Percentiles rank a stretch among this genome's conserved stretches.
phyloP scores from a whole-genome alignment of 1,140 invertebrate species.

The Hyles vespertilio region DNA sequence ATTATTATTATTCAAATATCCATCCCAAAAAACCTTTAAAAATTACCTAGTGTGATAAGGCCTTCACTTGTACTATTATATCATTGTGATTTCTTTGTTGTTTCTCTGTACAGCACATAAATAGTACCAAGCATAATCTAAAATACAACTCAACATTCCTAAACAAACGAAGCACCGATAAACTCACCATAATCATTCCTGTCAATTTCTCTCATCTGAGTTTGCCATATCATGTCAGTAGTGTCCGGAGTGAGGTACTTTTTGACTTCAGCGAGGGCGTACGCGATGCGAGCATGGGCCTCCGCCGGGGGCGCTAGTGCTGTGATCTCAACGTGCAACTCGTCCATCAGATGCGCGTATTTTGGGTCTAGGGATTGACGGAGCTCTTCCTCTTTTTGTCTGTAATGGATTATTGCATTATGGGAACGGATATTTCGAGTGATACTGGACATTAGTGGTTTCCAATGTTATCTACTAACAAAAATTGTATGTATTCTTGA shows the following conservation, averaged over 20 bases:
- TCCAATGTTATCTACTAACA: too few species aligned
- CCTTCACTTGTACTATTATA: too few species aligned
- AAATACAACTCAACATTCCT: too few species aligned
- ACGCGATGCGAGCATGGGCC: conserved; percentile 93
- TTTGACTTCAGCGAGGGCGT: conserved; percentile 85
- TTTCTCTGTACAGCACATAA: too few species aligned
- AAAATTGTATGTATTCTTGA: too few species aligned
- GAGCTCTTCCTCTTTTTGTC: conserved; percentile 88
- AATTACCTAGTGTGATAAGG: too few species aligned
- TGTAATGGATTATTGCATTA: conserved; percentile 44
- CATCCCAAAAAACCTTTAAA: too few species aligned
- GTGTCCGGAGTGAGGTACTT: conserved; percentile 84
- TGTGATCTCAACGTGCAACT: conserved; percentile 95
- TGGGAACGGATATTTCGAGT: conserved; percentile 14
- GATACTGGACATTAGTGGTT: too few species aligned
- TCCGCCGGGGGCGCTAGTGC: conserved; percentile 93
- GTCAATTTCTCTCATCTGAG: conserved; percentile 52
- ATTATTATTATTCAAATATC: too few species aligned
- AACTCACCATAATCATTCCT: conserved; percentile 24
- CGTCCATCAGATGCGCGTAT: conserved; percentile 93
- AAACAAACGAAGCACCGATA: too few species aligned
- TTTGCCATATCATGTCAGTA: conserved; percentile 83
- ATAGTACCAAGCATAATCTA: too few species aligned
- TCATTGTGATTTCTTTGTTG: too few species aligned
- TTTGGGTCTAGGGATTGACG: conserved; percentile 92